Conservation (phyloP, 2,797 vertebrate genomes). For the Chromobotia macracanthus region DNA sequence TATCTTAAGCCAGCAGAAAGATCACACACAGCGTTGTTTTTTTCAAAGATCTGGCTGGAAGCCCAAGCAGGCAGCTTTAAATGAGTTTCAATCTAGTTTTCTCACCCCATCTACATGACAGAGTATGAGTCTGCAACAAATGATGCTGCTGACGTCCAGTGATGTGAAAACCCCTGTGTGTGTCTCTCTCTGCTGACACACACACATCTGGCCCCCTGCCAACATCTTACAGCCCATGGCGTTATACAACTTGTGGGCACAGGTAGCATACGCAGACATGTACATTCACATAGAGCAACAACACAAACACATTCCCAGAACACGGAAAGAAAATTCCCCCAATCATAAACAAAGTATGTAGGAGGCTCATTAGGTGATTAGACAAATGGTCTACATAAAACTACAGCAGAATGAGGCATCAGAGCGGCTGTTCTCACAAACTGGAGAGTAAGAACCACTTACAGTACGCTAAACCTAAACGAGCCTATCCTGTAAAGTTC, state of each 20-base stretch:
- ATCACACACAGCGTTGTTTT: constrained; percentile 8
- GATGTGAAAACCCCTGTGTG: constrained; percentile 26
- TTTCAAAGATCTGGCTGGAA: constrained; percentile 30
- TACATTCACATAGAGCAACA: constrained; percentile 40
- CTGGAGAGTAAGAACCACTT: not conserved
- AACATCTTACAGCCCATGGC: constrained; percentile 19
- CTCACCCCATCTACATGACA: constrained; percentile 5
- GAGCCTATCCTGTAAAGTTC: not conserved
- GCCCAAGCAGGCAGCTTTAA: not conserved
- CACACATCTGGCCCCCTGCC: constrained; percentile 20
- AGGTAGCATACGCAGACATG: constrained; percentile 39
- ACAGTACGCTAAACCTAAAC: not conserved
- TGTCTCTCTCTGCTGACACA: constrained; percentile 8
- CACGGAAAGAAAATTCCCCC: constrained; percentile 29
- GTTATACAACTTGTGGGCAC: constrained; percentile 24
- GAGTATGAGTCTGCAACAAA: constrained; percentile 22
- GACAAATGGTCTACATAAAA: not conserved
- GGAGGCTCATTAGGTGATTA: constrained; percentile 40
- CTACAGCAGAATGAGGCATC: constrained; percentile 3
- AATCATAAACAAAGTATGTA: constrained; percentile 39
- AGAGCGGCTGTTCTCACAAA: not conserved
- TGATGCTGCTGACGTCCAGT: constrained; percentile 10
- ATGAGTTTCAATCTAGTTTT: constrained; percentile 12
- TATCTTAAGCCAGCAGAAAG: not conserved
- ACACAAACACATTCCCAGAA: constrained; percentile 33